Conservation (phyloP, 2,113 vertebrate genomes). For the Xenopus borealis region DNA sequence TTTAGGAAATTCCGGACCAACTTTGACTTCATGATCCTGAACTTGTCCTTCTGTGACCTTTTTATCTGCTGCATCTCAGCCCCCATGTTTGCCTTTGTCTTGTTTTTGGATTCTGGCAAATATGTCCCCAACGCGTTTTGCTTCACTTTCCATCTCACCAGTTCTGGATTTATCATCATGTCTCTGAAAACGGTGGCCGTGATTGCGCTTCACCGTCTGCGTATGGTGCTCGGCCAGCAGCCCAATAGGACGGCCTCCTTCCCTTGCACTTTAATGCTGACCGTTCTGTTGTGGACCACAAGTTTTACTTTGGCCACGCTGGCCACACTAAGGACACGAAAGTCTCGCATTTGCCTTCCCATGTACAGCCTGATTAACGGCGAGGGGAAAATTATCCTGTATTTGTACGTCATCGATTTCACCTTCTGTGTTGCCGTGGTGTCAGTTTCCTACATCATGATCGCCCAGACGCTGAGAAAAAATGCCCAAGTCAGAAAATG, state of each 20-base stretch:
- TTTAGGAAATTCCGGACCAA: conserved; percentile 93
- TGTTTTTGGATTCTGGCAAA: conserved; percentile 75
- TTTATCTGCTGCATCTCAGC: conserved; percentile 89
- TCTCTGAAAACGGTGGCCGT: conserved; percentile 91
- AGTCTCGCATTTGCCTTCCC: conserved; percentile 84
- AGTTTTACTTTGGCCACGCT: conserved; percentile 88
- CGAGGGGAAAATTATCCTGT: conserved; percentile 74
- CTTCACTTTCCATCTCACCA: conserved; percentile 90
- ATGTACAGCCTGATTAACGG: conserved; percentile 75
- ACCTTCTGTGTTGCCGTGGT: conserved; percentile 87
- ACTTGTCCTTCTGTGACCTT: conserved; percentile 93
- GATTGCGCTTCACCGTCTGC: conserved; percentile 89
- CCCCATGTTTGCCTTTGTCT: conserved; percentile 87
- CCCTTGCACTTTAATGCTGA: conserved; percentile 82
- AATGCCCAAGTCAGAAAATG: conserved; percentile 81
- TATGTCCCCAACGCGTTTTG: conserved; percentile 83
- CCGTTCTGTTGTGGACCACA: conserved; percentile 83
- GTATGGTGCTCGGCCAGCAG: conserved; percentile 90
- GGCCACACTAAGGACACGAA: conserved; percentile 75
- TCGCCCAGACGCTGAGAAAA: conserved; percentile 82
- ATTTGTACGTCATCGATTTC: conserved; percentile 87
- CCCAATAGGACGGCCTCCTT: conserved; percentile 79
- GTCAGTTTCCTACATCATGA: conserved; percentile 86
- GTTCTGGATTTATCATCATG: conserved; percentile 91
- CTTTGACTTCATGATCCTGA: conserved; percentile 97